Conservation (phyloP, 2,113 vertebrate species). For the Aspiorhynchus laticeps region DNA sequence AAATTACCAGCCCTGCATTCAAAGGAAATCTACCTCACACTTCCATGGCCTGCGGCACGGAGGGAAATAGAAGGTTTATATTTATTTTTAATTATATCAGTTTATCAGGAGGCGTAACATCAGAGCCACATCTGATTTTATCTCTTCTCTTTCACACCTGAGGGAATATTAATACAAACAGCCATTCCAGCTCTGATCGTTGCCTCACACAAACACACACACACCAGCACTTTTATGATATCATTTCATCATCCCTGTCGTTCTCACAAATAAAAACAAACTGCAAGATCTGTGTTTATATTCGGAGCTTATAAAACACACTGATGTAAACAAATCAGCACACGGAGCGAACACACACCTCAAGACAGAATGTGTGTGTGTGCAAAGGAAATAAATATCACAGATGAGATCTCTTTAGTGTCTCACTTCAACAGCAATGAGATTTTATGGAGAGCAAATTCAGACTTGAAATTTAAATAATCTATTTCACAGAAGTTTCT, state of each 20-base stretch:
- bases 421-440: not conserved
- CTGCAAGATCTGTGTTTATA: conserved; percentile 40
- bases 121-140: conserved; percentile 76
- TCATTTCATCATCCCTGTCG: conserved; percentile 48
- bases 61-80: conserved; percentile 74
- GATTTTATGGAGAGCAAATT: not conserved
- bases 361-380: conserved; percentile 9
- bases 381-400: not conserved
- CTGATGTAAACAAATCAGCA: conserved; percentile 26
- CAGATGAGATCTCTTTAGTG: not conserved
- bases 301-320: not conserved
- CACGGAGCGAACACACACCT: not conserved
- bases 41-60: conserved; percentile 71
- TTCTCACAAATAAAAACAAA: conserved; percentile 52
- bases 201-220: conserved; percentile 48
- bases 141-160: conserved; percentile 78
- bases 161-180: conserved; percentile 66
- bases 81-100: conserved; percentile 83
- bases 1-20: conserved; percentile 76
- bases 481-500: not conserved
- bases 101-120: conserved; percentile 78
- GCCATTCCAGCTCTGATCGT: conserved; percentile 52
- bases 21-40: conserved; percentile 71
- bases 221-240: conserved; percentile 41
- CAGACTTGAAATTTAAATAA: not conserved